Evolutionary conservation across 2,888 invertebrate species (phyloP).

Genomic region (Geotrupes spiniger): DNA sequence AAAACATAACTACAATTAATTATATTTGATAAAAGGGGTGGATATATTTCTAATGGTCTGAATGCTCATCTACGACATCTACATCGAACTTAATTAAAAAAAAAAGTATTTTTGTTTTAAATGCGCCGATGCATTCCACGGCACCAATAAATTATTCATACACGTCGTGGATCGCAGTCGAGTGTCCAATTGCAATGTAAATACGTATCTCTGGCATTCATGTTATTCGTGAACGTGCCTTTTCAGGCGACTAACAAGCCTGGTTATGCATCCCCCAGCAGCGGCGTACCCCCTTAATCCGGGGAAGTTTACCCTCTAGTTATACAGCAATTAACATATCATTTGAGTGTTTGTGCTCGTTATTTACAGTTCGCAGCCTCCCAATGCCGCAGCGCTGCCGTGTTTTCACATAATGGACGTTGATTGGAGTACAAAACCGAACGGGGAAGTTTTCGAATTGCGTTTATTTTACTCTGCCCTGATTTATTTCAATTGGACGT

Average conservation of each 20-base stretch:
- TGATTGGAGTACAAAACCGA: slow-evolving; percentile 41
- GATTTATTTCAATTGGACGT: slow-evolving; percentile 37
- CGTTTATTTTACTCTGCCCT: slow-evolving; percentile 38
- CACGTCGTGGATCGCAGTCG: too few relatives aligned
- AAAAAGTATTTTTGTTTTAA: too few relatives aligned
- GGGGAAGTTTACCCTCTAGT: slow-evolving; percentile 41
- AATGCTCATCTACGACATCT: too few relatives aligned
- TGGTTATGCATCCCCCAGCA: slow-evolving; percentile 14
- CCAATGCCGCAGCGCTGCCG: slow-evolving; percentile 33
- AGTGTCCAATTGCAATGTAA: slow-evolving; percentile 39
- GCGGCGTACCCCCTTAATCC: slow-evolving; percentile 2
- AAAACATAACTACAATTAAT: too few relatives aligned
- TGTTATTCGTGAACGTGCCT: slow-evolving; percentile 47
- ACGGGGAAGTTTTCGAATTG: slow-evolving; percentile 40
- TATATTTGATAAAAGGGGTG: too few relatives aligned
- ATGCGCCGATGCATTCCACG: too few relatives aligned
- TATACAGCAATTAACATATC: slow-evolving; percentile 47
- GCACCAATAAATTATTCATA: too few relatives aligned
- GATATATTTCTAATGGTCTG: too few relatives aligned
- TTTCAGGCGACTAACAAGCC: slow-evolving; percentile 43
- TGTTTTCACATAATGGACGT: slow-evolving; percentile 38
- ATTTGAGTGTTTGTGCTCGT: slow-evolving; percentile 45
- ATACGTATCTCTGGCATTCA: slow-evolving; percentile 42
- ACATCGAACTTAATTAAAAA: too few relatives aligned
- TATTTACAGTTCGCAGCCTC: slow-evolving; percentile 36